A percentile compares a stretch with the other conserved stretches of the same genome.
These are phyloP conservation scores for Parelbella ahira DNA, from an alignment of 2,888 invertebrate species.

Conservation along the genomic window DNA sequence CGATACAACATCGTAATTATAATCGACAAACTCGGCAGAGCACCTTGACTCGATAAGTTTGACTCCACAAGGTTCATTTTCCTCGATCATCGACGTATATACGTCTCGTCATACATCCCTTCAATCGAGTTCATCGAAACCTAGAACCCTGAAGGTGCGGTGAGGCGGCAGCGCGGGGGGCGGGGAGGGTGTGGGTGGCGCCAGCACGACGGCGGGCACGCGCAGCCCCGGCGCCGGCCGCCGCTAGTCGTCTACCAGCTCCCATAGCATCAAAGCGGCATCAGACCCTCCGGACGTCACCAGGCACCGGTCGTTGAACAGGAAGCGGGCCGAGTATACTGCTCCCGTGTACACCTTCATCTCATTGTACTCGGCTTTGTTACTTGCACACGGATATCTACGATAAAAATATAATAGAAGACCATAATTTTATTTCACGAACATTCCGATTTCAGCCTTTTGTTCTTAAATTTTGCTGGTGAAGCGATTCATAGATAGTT, in stretches of 20 bases:
- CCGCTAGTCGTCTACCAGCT: slow-evolving; percentile 88
- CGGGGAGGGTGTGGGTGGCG: slow-evolving; percentile 66
- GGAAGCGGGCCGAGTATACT: slow-evolving; percentile 89
- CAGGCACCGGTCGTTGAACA: slow-evolving; percentile 92
- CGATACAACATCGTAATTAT: too few relatives aligned
- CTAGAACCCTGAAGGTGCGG: slow-evolving; percentile 59
- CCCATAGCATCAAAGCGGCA: slow-evolving; percentile 95
- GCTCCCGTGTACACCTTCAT: slow-evolving; percentile 93
- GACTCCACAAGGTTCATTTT: too few relatives aligned
- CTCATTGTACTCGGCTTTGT: slow-evolving; percentile 93
- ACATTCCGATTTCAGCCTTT: too few relatives aligned
- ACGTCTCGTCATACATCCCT: too few relatives aligned
- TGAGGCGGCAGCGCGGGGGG: slow-evolving; percentile 45
- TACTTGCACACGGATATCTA: slow-evolving; percentile 92
- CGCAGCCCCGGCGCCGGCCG: slow-evolving; percentile 50
- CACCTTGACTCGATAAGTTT: too few relatives aligned
- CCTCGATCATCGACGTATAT: too few relatives aligned
- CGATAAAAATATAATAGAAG: too few relatives aligned
- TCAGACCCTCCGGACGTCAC: slow-evolving; percentile 93
- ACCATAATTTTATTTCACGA: too few relatives aligned
- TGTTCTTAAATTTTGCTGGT: too few relatives aligned
- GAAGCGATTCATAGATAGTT: too few relatives aligned
- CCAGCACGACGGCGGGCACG: slow-evolving; percentile 61
- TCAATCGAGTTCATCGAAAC: slow-evolving; percentile 70
- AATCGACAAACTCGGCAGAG: too few relatives aligned